phyloP scores from a whole-genome alignment of 2,113 vertebrate species.

The Alectura lathami region DNA sequence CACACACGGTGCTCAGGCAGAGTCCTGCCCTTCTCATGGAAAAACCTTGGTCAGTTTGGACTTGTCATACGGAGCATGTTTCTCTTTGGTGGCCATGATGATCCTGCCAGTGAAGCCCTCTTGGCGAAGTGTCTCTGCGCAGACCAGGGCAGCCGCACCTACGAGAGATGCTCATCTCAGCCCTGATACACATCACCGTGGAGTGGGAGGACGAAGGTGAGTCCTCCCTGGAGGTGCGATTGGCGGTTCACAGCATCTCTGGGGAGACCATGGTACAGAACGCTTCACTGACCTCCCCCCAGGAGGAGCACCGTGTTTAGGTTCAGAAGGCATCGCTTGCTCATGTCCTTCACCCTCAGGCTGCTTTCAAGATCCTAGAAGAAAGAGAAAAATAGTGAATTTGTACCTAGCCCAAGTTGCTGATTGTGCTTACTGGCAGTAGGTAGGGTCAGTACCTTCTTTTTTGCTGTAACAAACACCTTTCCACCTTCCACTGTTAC shows the following conservation, averaged over 20 bases:
- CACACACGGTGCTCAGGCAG: accelerated
- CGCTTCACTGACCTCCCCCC: constrained; percentile 65
- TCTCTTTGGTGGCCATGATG: constrained; percentile 83
- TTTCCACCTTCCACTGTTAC: constrained; percentile 80
- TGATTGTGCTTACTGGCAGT: neutral
- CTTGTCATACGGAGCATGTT: constrained; percentile 82
- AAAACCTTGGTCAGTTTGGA: constrained; percentile 87
- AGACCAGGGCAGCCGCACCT: constrained; percentile 87
- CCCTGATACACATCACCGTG: accelerated
- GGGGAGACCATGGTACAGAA: neutral
- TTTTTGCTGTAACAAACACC: constrained; percentile 79
- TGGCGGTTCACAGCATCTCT: neutral
- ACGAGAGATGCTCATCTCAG: neutral
- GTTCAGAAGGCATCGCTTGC: constrained; percentile 28
- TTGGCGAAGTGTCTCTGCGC: constrained; percentile 88
- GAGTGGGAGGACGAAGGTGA: neutral
- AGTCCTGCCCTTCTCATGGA: neutral
- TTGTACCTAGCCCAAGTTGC: neutral
- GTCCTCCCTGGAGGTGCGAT: neutral
- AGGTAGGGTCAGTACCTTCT: constrained; percentile 73
- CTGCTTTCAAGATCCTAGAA: constrained; percentile 74
- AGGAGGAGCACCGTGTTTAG: neutral
- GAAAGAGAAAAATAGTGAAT: neutral
- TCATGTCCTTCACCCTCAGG: constrained; percentile 78
- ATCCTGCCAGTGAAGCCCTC: constrained; percentile 84